Conservation (phyloP, 2,888 invertebrate species). For the Temnothorax rugatulus region DNA sequence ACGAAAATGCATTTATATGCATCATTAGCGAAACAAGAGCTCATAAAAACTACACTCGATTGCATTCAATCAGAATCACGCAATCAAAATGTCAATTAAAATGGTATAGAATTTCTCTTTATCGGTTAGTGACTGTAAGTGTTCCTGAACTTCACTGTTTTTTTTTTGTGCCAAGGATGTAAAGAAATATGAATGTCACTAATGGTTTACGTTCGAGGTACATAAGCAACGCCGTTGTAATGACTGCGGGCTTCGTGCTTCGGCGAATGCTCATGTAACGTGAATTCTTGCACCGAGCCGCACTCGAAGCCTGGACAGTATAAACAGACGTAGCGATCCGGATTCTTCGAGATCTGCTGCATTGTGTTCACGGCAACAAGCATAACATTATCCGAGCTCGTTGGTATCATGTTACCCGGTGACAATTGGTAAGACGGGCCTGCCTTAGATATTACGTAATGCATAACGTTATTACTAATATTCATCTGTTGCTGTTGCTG, state of each 20-base stretch:
- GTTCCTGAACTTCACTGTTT: background rate
- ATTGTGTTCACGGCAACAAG: background rate
- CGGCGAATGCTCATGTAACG: background rate
- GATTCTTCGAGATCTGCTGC: background rate
- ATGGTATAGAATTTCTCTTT: background rate
- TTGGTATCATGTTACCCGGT: background rate
- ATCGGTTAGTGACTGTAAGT: background rate
- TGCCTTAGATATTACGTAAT: background rate
- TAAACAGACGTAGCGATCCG: background rate
- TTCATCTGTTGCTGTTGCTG: background rate
- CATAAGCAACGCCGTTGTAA: background rate
- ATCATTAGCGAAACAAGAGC: background rate
- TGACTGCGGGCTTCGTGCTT: constrained; percentile 24
- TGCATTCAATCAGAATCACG: too few relatives aligned
- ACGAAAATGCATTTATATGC: background rate
- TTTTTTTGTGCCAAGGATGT: background rate
- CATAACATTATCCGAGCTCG: background rate
- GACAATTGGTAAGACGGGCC: background rate
- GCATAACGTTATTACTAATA: background rate
- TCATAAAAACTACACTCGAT: background rate
- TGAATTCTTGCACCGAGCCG: constrained; percentile 2
- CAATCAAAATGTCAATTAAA: background rate
- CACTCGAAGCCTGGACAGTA: constrained; percentile 23
- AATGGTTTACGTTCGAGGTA: background rate
- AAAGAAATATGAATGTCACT: background rate